Evolutionary conservation across 1,140 invertebrate genomes (phyloP).

Genomic region (Ruditapes philippinarum): DNA sequence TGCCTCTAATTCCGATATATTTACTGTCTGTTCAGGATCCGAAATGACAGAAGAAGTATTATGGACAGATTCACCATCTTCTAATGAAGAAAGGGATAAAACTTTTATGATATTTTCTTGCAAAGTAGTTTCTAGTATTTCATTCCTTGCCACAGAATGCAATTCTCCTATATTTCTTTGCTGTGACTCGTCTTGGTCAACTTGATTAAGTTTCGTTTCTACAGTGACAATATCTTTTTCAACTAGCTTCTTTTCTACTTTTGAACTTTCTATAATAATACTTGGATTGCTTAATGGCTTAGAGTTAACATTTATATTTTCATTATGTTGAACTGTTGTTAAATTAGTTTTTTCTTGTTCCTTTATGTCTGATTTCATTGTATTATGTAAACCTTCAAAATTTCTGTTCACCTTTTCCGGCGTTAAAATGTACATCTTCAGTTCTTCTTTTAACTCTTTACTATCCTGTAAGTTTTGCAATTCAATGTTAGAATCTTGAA

Average conservation of each 20-base stretch:
- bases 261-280: background rate
- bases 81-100: constrained; percentile 27
- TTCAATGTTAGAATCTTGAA: no score
- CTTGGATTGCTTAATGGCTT: no score
- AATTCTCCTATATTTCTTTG: no score
- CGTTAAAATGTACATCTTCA: constrained; percentile 52
- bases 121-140: background rate
- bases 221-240: background rate
- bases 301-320: background rate
- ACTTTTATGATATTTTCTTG: background rate
- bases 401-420: constrained; percentile 30
- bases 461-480: background rate
- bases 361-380: background rate
- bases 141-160: background rate
- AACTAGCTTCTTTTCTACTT: background rate
- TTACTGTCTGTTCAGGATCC: background rate
- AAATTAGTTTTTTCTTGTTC: background rate
- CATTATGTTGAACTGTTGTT: background rate
- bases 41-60: constrained; percentile 5
- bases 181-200: background rate
- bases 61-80: constrained; percentile 26
- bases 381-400: background rate
- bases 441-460: constrained; percentile 42
- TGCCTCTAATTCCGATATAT: background rate
- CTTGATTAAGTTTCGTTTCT: background rate